These are phyloP conservation scores for Ephydatia muelleri DNA, from an alignment of 37 sponge, comb jelly and placozoan genomes.

Conservation along the genomic window DNA sequence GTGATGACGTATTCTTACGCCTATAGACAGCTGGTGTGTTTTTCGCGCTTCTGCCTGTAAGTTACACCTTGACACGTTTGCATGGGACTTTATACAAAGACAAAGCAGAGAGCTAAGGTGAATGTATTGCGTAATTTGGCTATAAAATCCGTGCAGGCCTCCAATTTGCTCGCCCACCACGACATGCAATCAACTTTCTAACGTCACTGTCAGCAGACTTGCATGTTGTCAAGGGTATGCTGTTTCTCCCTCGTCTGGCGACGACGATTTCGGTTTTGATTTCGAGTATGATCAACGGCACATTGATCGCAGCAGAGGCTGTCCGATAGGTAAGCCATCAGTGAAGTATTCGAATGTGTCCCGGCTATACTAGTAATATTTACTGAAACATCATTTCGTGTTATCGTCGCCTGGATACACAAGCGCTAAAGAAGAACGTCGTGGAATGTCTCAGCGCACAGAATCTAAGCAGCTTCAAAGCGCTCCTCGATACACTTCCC, in stretches of 20 bases:
- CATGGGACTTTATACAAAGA: too few relatives aligned
- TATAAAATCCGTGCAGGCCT: not conserved
- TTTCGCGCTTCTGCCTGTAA: too few relatives aligned
- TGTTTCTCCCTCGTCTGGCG: not conserved
- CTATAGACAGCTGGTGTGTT: not conserved
- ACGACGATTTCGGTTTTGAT: not conserved
- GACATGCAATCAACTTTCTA: not conserved
- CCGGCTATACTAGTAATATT: not conserved
- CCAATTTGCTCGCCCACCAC: not conserved
- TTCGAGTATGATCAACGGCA: too few relatives aligned
- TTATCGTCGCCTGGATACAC: not conserved
- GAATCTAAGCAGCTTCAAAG: not conserved
- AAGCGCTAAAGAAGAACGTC: constrained; percentile 18
- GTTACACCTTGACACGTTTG: too few relatives aligned
- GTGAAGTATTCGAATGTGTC: not conserved
- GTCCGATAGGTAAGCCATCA: constrained; percentile 35
- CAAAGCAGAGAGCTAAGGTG: too few relatives aligned
- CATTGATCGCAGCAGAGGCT: constrained; percentile 10
- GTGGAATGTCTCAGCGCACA: constrained; percentile 19
- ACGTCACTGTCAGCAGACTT: not conserved
- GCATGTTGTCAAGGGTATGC: constrained; percentile 41
- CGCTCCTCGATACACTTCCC: not conserved
- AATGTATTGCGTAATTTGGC: too few relatives aligned
- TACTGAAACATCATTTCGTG: too few relatives aligned
- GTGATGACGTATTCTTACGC: not conserved